Percentiles rank a stretch among this genome's conserved stretches.
These are phyloP conservation scores for Eulithis testata DNA, from an alignment of 2,888 invertebrate genomes.

Conservation along the genomic window DNA sequence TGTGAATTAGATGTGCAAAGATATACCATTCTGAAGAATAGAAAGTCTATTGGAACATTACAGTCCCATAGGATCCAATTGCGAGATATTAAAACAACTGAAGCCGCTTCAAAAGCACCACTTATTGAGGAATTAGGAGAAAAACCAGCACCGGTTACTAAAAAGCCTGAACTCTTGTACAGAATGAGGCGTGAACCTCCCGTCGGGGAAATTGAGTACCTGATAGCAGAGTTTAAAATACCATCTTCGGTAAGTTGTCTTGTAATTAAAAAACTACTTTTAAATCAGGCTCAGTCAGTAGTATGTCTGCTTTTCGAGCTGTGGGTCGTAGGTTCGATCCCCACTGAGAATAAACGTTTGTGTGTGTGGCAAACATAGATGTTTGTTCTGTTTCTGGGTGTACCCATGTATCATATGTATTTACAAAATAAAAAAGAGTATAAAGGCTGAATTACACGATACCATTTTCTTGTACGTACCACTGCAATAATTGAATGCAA, in stretches of 20 bases:
- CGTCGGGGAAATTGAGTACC: conserved; percentile 77
- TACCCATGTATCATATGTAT: no score
- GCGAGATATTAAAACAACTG: conserved; percentile 84
- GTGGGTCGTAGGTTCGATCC: no score
- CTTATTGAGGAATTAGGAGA: conserved; percentile 86
- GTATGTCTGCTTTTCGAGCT: no score
- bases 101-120: conserved; percentile 62
- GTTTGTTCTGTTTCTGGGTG: no score
- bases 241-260: conserved; percentile 80
- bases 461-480: no score
- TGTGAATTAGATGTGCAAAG: conserved; percentile 87
- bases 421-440: no score
- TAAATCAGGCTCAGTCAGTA: no score
- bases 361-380: no score
- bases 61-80: conserved; percentile 91
- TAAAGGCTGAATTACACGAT: no score
- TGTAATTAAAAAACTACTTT: background rate
- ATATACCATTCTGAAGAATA: conserved; percentile 88
- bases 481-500: no score
- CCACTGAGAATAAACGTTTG: no score
- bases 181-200: conserved; percentile 85
- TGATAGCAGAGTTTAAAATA: conserved; percentile 87
- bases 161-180: conserved; percentile 81
- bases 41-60: conserved; percentile 89
- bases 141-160: conserved; percentile 41